Conservation (phyloP, 2,113 vertebrate species). For the Protomyctophum bolini region DNA sequence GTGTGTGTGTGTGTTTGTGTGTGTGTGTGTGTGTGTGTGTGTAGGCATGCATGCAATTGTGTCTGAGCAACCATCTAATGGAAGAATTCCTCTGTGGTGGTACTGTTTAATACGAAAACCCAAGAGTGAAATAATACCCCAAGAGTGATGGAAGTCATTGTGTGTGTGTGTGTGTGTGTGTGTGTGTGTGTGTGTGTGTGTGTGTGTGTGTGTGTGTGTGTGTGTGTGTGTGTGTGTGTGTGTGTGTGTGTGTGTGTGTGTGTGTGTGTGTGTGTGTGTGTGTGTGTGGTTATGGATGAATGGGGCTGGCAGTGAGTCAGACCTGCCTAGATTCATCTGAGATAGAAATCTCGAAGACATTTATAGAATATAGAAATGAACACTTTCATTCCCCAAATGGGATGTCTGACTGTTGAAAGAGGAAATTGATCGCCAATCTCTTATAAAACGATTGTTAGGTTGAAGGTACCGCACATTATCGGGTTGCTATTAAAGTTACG, state of each 20-base stretch:
- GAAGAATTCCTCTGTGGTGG: slow-evolving; percentile 37
- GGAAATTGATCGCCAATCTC: no score
- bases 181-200: slow-evolving; percentile 5
- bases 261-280: background rate
- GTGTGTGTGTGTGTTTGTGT: slow-evolving; percentile 17
- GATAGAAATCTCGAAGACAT: no score
- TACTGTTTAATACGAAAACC: slow-evolving; percentile 49
- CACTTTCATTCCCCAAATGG: no score
- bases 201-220: slow-evolving; percentile 12
- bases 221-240: background rate
- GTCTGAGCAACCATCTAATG: slow-evolving; percentile 42
- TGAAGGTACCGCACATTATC: no score
- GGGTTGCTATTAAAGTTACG: no score
- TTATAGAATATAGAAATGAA: no score
- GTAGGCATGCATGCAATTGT: background rate
- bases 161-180: slow-evolving; percentile 31
- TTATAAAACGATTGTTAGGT: no score
- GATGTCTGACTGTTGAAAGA: no score
- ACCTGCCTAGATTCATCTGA: slow-evolving; percentile 66
- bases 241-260: background rate
- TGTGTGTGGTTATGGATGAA: slow-evolving; percentile 53
- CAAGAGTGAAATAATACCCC: slow-evolving; percentile 57
- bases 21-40: background rate
- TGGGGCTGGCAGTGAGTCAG: slow-evolving; percentile 60
- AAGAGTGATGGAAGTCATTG: slow-evolving; percentile 64